Base-by-base conservation (phyloP, 1,140 invertebrate genomes). In the Caenorhabditis inopinata region DNA sequence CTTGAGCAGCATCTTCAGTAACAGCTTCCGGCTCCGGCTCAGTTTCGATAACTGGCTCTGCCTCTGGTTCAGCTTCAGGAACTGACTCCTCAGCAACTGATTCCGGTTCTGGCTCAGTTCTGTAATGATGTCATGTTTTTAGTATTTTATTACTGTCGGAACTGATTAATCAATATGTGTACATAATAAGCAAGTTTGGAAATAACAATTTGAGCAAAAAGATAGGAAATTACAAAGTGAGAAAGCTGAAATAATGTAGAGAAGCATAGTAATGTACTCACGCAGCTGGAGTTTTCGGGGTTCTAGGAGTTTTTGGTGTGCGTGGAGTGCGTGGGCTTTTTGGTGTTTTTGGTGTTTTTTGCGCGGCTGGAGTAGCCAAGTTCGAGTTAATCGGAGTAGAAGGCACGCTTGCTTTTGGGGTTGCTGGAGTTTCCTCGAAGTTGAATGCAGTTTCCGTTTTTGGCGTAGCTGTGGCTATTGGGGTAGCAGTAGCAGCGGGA, bases 221-320 rank as follows among this genome's bases (percentile, higher is more conserved):
- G 38, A 42, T 7, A 14, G 5, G 38, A 42, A 42, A 42, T 42
- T 14, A 14, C 5, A 42, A 5, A 42, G 5, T 7, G 14, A 42
- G 38, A 14, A 14, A 16, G 51, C 25, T 32, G 27, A 58, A 58
- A 42, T 5, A 7, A 14, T 42, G 6, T 42, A 42, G 27, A 25
- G 47, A n/a, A 49, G 27, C 45, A 12, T 9, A 38, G 23, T 45
- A 51, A 4, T 49, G 35, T 51, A 49, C 76, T 42, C 32, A 68
- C 58, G 18, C 51, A 23, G 51, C 76, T 38, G 32, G 21, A 21
- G 82, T 75, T 81, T 85, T 87, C 27, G 84, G 85, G 11, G 85
- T 79, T 46, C 75, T 80, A n/a, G 86, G 85, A 5, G 85, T 81
- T n/a, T 75, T 79, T 9, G 85, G 85, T 7, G 85, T 87, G n/a